phyloP scores from a whole-genome alignment of 2,113 vertebrate species.

The Dasyprocta punctata region DNA sequence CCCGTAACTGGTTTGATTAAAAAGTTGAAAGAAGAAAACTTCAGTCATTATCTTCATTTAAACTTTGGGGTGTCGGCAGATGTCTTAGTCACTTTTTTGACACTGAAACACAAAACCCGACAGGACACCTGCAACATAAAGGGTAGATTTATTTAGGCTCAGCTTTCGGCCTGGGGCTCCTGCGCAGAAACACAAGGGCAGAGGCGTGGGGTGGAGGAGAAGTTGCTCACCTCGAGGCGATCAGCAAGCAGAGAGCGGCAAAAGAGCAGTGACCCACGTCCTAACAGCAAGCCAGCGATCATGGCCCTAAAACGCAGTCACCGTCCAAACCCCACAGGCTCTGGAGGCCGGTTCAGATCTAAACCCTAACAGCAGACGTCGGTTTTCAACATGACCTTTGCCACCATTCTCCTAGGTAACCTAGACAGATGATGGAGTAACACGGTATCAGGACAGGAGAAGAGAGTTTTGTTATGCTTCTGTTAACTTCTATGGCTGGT shows the following conservation, averaged over 20 bases:
- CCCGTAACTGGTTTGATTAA: neutral
- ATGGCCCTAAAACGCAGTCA: neutral
- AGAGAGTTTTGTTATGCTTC: neutral
- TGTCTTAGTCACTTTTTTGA: neutral
- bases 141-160: neutral
- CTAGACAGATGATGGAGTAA: neutral
- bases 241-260: neutral
- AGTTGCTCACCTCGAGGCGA: neutral
- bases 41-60: neutral
- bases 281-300: neutral
- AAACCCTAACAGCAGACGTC: neutral
- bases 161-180: neutral
- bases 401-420: neutral
- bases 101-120: neutral
- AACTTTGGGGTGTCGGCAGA: neutral
- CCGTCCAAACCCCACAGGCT: neutral
- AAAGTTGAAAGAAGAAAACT: conserved; percentile 33
- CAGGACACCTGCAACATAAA: neutral
- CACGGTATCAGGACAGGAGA: conserved; percentile 7
- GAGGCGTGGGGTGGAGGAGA: neutral
- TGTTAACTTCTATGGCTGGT: neutral
- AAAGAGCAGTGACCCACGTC: neutral
- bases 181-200: neutral
- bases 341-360: neutral
- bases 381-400: neutral